A percentile compares a stretch with the other conserved stretches of the same genome.
These are phyloP conservation scores for Fragum whitleyi DNA, from an alignment of 2,888 invertebrate species.

Conservation along the genomic window DNA sequence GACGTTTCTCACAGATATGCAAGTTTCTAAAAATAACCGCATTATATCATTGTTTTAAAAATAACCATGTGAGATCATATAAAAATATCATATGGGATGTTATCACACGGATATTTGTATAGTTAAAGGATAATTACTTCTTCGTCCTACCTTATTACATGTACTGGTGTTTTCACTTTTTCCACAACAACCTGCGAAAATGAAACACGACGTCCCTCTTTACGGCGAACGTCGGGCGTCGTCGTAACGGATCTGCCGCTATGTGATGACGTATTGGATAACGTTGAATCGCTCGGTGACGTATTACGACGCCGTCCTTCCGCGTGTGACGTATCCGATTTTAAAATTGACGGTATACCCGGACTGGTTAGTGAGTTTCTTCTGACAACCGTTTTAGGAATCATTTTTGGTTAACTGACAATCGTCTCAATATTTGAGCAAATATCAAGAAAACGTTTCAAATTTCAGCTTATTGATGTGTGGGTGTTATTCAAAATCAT, in stretches of 20 bases:
- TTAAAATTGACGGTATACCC: neutral
- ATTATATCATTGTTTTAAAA: too few relatives aligned
- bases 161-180: neutral
- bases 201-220: slow-evolving; percentile 48
- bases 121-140: too few relatives aligned
- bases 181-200: slow-evolving; percentile 21
- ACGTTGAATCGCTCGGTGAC: slow-evolving; percentile 36
- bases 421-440: too few relatives aligned
- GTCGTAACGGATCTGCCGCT: slow-evolving; percentile 34
- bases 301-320: slow-evolving; percentile 39
- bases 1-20: too few relatives aligned
- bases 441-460: too few relatives aligned
- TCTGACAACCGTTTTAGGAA: neutral
- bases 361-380: slow-evolving; percentile 2
- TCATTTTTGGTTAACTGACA: neutral
- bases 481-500: too few relatives aligned
- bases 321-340: slow-evolving; percentile 5
- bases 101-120: too few relatives aligned
- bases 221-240: slow-evolving; percentile 43
- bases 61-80: too few relatives aligned
- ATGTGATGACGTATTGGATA: slow-evolving; percentile 12
- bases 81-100: too few relatives aligned
- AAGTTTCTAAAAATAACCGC: too few relatives aligned
- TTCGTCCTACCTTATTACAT: too few relatives aligned
- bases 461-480: too few relatives aligned